A percentile compares a stretch with the other conserved stretches of the same genome.
phyloP scores from a whole-genome alignment of 2,797 vertebrate genomes.

The Typhlichthys eigenmanni region DNA sequence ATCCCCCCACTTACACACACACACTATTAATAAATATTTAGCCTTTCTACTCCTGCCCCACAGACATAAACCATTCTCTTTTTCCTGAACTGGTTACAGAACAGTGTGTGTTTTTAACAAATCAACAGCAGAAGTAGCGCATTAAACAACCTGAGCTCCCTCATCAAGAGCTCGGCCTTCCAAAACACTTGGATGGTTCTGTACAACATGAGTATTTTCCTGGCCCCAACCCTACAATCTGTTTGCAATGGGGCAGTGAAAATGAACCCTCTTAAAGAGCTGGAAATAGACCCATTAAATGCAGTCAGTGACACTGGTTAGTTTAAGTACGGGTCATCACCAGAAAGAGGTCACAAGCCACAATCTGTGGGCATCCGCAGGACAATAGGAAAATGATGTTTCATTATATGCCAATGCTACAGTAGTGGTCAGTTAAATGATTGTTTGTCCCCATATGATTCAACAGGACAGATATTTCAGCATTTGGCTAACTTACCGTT shows the following conservation, averaged over 20 bases:
- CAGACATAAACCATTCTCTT: too few relatives aligned
- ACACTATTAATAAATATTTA: too few relatives aligned
- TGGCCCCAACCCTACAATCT: slow-evolving; percentile 51
- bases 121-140: slow-evolving; percentile 24
- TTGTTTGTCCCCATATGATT: too few relatives aligned
- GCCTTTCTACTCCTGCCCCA: too few relatives aligned
- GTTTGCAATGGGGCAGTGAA: slow-evolving; percentile 62
- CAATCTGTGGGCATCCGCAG: slow-evolving; percentile 23
- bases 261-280: slow-evolving; percentile 52
- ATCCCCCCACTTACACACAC: too few relatives aligned
- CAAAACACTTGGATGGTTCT: slow-evolving; percentile 54
- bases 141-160: slow-evolving; percentile 54
- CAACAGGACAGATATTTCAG: too few relatives aligned
- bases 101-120: background rate
- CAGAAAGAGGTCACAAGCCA: slow-evolving; percentile 37
- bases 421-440: too few relatives aligned
- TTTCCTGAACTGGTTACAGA: background rate
- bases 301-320: slow-evolving; percentile 53
- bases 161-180: slow-evolving; percentile 48
- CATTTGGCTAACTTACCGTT: too few relatives aligned
- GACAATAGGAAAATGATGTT: slow-evolving; percentile 20
- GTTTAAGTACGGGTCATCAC: slow-evolving; percentile 42
- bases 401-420: too few relatives aligned
- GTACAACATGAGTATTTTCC: slow-evolving; percentile 68
- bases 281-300: slow-evolving; percentile 49